A percentile compares a stretch with the other conserved stretches of the same genome.
Conservation (phyloP, 1,140 invertebrate species). For the Philopotamus ludificatus region DNA sequence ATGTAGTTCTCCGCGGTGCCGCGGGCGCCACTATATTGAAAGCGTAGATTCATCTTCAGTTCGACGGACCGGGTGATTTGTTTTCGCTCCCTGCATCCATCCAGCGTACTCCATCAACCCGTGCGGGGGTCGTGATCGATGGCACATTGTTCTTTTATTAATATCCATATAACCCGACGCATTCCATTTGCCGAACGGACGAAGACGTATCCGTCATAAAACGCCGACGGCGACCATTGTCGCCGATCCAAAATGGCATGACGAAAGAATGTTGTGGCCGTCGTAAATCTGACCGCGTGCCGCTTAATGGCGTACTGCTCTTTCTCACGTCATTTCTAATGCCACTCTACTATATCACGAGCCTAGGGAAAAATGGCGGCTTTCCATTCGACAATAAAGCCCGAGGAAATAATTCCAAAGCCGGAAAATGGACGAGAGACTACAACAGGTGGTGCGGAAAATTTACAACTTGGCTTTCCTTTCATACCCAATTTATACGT, state of each 20-base stretch:
- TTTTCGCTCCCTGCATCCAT: constrained; percentile 16
- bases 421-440: not conserved
- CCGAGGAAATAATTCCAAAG: not conserved
- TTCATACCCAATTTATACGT: too few relatives aligned
- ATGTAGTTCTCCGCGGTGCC: not conserved
- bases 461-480: too few relatives aligned
- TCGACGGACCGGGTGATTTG: constrained; percentile 9
- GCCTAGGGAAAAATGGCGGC: too few relatives aligned
- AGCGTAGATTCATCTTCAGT: not conserved
- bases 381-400: not conserved
- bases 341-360: not conserved
- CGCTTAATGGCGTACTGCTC: not conserved
- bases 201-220: too few relatives aligned
- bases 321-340: not conserved
- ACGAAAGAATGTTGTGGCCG: not conserved
- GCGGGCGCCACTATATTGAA: constrained; percentile 11
- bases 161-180: too few relatives aligned
- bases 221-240: not conserved
- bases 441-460: not conserved
- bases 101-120: too few relatives aligned
- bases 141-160: too few relatives aligned
- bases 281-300: not conserved
- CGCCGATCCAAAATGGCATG: not conserved
- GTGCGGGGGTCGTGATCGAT: constrained; percentile 23
- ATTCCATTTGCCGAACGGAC: too few relatives aligned